phyloP scores from a whole-genome alignment of 2,797 vertebrate genomes.

The Remorina albescens region DNA sequence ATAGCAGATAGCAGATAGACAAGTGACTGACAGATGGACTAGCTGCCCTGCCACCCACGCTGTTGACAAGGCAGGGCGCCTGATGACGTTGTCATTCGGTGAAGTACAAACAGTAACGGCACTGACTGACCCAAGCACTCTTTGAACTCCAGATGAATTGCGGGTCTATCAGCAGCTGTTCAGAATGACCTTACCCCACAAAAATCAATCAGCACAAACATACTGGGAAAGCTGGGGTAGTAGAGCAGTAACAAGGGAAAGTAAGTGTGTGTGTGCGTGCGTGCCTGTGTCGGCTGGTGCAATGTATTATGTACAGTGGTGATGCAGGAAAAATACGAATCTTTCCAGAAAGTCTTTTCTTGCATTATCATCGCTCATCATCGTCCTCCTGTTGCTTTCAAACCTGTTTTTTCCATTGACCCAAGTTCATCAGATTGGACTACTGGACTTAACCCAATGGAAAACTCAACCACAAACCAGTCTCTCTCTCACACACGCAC shows the following conservation, averaged over 20 bases:
- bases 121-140: conserved; percentile 69
- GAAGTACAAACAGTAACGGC: conserved; percentile 73
- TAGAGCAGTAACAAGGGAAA: conserved; percentile 32
- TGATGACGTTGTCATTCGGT: conserved; percentile 68
- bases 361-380: conserved; percentile 31
- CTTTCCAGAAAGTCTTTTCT: conserved; percentile 52
- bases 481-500: conserved; percentile 43
- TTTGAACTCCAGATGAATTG: conserved; percentile 80
- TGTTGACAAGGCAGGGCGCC: conserved; percentile 70
- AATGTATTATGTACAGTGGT: conserved; percentile 49
- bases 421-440: conserved; percentile 70
- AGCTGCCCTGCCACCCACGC: conserved; percentile 62
- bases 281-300: conserved; percentile 28
- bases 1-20: conserved; percentile 40
- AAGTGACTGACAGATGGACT: conserved; percentile 43
- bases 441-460: conserved; percentile 64
- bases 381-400: conserved; percentile 26
- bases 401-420: conserved; percentile 54
- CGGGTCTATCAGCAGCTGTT: conserved; percentile 78
- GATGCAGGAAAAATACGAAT: conserved; percentile 49
- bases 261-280: neutral
- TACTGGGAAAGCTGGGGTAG: conserved; percentile 44
- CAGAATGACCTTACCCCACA: conserved; percentile 76
- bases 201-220: conserved; percentile 82
- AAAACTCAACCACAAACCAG: conserved; percentile 60